These are phyloP conservation scores for Galleria mellonella DNA, from an alignment of 1,140 invertebrate species.

Conservation along the genomic window DNA sequence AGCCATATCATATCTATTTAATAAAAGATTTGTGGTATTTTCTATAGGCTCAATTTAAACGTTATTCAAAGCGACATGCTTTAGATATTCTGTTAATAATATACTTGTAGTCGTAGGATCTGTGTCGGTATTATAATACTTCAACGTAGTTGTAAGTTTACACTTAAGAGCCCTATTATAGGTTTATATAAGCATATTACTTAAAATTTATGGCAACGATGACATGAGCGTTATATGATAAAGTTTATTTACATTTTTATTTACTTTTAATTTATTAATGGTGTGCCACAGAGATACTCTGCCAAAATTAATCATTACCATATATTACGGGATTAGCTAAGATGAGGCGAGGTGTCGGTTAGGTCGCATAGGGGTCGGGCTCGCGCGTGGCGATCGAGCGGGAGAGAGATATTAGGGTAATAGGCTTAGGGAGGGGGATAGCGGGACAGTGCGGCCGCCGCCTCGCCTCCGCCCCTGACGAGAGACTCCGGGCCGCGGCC, in stretches of 20 bases:
- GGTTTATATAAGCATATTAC: slow-evolving; percentile 59
- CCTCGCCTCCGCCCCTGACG: slow-evolving; percentile 4
- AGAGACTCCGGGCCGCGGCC: slow-evolving; percentile 6
- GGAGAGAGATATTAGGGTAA: too few relatives aligned
- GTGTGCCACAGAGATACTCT: slow-evolving; percentile 75
- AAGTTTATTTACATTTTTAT: slow-evolving; percentile 73
- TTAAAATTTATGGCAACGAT: slow-evolving; percentile 68
- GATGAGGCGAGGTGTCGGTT: slow-evolving; percentile 17
- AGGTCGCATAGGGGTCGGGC: not conserved
- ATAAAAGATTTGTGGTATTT: slow-evolving; percentile 74
- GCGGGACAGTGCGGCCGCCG: not conserved
- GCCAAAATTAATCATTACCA: slow-evolving; percentile 74
- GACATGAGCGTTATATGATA: slow-evolving; percentile 61
- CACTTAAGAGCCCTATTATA: slow-evolving; percentile 60
- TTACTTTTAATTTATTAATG: slow-evolving; percentile 72
- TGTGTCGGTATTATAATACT: slow-evolving; percentile 70
- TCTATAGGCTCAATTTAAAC: slow-evolving; percentile 74
- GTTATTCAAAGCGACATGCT: slow-evolving; percentile 74
- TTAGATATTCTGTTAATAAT: slow-evolving; percentile 74
- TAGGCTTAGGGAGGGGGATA: not conserved
- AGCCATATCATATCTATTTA: slow-evolving; percentile 76
- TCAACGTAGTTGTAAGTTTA: slow-evolving; percentile 57
- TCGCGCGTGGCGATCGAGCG: not conserved
- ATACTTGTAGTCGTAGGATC: slow-evolving; percentile 67
- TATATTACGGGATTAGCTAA: slow-evolving; percentile 40